Evolutionary conservation across 2,797 vertebrate species (phyloP).

Genomic region (Coendou prehensilis): DNA sequence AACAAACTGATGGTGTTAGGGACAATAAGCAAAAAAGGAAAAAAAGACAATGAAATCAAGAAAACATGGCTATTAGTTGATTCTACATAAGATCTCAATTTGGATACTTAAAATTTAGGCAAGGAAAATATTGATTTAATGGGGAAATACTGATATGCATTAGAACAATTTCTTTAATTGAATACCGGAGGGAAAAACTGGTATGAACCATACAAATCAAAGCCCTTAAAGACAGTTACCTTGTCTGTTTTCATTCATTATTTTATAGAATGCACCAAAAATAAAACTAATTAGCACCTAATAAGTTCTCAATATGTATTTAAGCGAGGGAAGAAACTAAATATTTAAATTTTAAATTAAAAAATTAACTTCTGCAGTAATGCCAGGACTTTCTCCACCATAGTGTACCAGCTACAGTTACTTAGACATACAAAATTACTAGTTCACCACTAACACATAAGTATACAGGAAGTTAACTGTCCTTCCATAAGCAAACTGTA

Average conservation of each 20-base stretch:
- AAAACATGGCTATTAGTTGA: constrained; percentile 21
- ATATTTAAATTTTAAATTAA: constrained; percentile 43
- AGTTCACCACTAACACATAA: constrained; percentile 64
- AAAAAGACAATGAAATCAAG: constrained; percentile 24
- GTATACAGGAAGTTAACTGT: constrained; percentile 47
- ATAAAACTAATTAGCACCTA: constrained; percentile 53
- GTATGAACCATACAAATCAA: constrained; percentile 64
- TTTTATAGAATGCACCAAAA: background rate
- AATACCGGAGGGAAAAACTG: constrained; percentile 2
- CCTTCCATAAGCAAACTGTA: constrained; percentile 58
- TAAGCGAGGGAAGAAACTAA: constrained; percentile 51
- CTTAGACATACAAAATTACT: constrained; percentile 47
- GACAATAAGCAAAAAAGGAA: constrained; percentile 35
- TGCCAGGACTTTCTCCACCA: constrained; percentile 34
- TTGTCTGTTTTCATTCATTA: constrained; percentile 54
- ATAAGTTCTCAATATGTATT: constrained; percentile 37
- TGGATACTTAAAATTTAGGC: constrained; percentile 63
- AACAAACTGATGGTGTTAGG: constrained; percentile 11
- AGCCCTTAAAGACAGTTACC: constrained; percentile 58
- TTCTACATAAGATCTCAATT: constrained; percentile 39
- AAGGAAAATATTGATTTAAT: constrained; percentile 70
- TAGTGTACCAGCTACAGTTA: background rate
- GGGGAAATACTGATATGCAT: constrained; percentile 44
- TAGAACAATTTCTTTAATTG: constrained; percentile 68
- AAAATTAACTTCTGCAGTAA: constrained; percentile 42